Base-by-base conservation (phyloP, 2,113 vertebrate species). In the Pseudonaja textilis region DNA sequence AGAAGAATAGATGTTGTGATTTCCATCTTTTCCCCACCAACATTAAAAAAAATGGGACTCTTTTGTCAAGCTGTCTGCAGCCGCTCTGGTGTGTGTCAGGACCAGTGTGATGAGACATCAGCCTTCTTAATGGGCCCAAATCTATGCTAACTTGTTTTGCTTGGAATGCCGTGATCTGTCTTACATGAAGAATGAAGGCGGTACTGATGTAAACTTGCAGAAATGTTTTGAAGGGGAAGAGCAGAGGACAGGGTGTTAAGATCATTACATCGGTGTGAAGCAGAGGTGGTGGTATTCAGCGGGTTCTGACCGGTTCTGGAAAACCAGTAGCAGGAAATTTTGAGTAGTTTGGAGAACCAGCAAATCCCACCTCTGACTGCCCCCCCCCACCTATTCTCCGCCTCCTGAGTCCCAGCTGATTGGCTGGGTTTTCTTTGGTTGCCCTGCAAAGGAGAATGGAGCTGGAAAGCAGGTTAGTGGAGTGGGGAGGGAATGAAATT, bases 81-180 rank as follows among this genome's bases (percentile, higher is more conserved):
- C 2, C 0, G 55, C 89, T 92, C 94, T 92, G 57, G 57, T 94
- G 64, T 93, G 59, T 87, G 90, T 88, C 69, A 90, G 18, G 90
- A 85, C 45, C 45, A 55, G 39, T 20, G 8, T 64, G 91, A 89
- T 57, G 64, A 92, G 95, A 54, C 92, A 57, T 90, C 47, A 93
- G 93, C 89, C 89, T 95, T 92, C 34, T 93, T 96, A 95, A 96
- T 94, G 93, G 91, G 89, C 55, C 18, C 81, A 3, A 87, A 93
- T 93, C 93, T 96, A 92, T 94, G 96, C 93, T 90, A 92, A 96
- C 92, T 89, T 57, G 2, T 94, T 92, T 88, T 93, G 29, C 57
- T 94, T 93, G 0, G 0, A 1, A 1, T 92, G 61, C 22, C 89
- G 1, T 29, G 91, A 52, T 87, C 93, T 45, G n/a, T 52, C 81